These are phyloP conservation scores for Nerophis ophidion DNA, from an alignment of 2,113 vertebrate genomes.

Conservation along the genomic window DNA sequence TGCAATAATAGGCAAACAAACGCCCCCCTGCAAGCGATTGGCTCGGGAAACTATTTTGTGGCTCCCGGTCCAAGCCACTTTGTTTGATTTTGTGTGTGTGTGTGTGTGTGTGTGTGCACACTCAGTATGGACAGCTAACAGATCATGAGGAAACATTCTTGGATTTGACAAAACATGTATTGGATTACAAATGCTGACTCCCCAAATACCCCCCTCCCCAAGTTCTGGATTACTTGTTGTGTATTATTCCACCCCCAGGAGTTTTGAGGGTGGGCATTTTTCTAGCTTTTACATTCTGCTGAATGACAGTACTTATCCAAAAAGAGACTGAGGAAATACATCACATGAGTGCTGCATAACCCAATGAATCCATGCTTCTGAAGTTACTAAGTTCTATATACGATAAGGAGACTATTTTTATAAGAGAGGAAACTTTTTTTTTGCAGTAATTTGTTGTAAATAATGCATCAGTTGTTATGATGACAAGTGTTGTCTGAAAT, in stretches of 20 bases:
- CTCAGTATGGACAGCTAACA: constrained; percentile 5
- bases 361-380: too few species aligned
- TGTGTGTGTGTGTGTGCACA: too few species aligned
- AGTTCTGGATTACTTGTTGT: constrained; percentile 71
- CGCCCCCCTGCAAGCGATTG: constrained; percentile 4
- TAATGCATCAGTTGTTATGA: too few species aligned
- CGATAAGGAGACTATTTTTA: too few species aligned
- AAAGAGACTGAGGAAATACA: too few species aligned
- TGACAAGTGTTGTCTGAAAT: too few species aligned
- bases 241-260: constrained; percentile 66
- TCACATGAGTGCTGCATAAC: too few species aligned
- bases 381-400: too few species aligned
- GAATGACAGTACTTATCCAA: too few species aligned
- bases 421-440: too few species aligned
- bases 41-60: background rate
- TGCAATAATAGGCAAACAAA: background rate
- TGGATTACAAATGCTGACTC: constrained; percentile 7
- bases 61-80: background rate
- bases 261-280: constrained; percentile 10
- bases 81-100: constrained; percentile 3
- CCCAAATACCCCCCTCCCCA: background rate
- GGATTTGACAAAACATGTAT: constrained; percentile 11
- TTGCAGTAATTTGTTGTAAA: too few species aligned
- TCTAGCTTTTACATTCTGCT: too few species aligned
- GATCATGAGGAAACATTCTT: constrained; percentile 13